Conservation (phyloP, 1,140 invertebrate genomes). For the Leucophenga varia region DNA sequence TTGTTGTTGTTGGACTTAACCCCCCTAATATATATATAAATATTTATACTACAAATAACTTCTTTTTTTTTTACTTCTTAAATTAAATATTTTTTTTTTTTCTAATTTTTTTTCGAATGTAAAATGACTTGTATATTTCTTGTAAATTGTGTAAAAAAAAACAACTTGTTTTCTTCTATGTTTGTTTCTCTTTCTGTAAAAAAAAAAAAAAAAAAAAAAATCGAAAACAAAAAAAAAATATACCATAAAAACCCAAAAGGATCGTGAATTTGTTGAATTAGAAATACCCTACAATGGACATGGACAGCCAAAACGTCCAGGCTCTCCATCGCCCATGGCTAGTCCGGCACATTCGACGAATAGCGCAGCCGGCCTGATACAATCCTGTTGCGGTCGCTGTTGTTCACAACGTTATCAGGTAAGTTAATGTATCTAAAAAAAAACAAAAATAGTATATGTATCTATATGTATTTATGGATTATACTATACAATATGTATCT, state of each 20-base stretch:
- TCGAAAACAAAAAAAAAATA: constrained; percentile 9
- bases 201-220: constrained; percentile 15
- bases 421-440: no score
- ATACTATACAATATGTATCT: no score
- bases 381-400: constrained; percentile 80
- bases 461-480: no score
- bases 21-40: no score
- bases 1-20: no score
- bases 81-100: no score
- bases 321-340: constrained; percentile 79
- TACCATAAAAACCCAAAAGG: constrained; percentile 63
- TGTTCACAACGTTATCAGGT: constrained; percentile 89
- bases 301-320: constrained; percentile 85
- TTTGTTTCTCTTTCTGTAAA: constrained; percentile 23
- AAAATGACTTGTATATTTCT: no score
- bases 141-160: no score
- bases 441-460: no score
- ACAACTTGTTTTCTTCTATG: constrained; percentile 19
- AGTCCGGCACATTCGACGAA: constrained; percentile 83
- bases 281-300: constrained; percentile 94
- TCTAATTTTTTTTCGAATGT: no score
- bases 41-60: no score
- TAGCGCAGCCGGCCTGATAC: constrained; percentile 72
- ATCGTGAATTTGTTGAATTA: constrained; percentile 95
- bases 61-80: no score